Base-by-base conservation (phyloP, 2,113 vertebrate genomes). In the Tonatia bakeri region DNA sequence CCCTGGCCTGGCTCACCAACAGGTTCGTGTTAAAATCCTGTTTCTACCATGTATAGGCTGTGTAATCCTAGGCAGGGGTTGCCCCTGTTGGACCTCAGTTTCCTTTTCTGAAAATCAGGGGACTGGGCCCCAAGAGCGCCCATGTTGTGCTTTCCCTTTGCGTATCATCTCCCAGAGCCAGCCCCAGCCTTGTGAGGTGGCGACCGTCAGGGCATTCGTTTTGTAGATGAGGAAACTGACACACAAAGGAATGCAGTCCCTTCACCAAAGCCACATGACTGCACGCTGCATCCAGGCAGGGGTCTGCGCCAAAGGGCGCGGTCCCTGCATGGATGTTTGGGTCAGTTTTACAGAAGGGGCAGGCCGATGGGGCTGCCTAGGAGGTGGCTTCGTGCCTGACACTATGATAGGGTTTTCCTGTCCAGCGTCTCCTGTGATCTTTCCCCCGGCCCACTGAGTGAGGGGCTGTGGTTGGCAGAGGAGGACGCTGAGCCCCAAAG, bases 121-220 rank as follows among this genome's bases (percentile, higher is more conserved):
- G n/a, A 15, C 40, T 9, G 0, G 33, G 14, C 28, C 76, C 70
- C 7, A 22, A 65, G 1, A 20, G 36, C 22, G 28, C 59, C 36
- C 22, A 17, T 0, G 1, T 7, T 36, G 9, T 14, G 11, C n/a
- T 38, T 40, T 52, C 19, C 40, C 81, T 31, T 15, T 7, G 2
- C 4, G 12, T 10, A 7, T 9, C 69, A 3, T 5, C 31, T 59
- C 83, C 8, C 1, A 33, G 19, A 61, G 4, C 5, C 26, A 28
- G 12, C 28, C 28, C 11, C 3, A 1, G 43, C 17, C 40, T 11
- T 7, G 43, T 50, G 75, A 24, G 17, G 38, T 1, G 5, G n/a
- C 14, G 43, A 56, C 17, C 1, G 6, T 36, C 1, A 26, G 1
- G 13, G 14, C 2, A 3, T 13, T 26, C 2, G 0, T 52, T 43